Evolutionary conservation across 2,888 invertebrate genomes (phyloP), one percentile per base, ranked within the genome.

Genomic region (Mycogona germanica): DNA sequence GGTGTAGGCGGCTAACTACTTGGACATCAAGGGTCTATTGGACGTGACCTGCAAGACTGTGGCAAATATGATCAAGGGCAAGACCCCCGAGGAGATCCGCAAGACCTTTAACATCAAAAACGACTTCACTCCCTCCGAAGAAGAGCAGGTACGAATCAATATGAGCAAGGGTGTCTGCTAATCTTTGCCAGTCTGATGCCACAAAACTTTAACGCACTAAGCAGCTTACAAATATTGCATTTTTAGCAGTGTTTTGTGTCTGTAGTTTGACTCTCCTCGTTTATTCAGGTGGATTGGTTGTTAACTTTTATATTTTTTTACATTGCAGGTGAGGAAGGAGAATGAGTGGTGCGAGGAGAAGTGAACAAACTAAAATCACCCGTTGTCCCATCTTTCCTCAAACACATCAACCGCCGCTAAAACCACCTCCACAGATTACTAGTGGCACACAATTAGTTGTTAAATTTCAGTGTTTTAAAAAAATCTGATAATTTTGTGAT

Each of bases 31-130:
- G 68, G 91, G 95, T 1, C 75, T 98, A 55, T 72, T 97, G 64
- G 96, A 97, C 72, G 96, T 97, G 0, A 93, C 96, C 0, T 98
- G 97, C 73, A 98, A 98, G 73, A 92, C 93, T 0, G 93, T 95
- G 47, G 95, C 95, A 5, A 95, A 95, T 68, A 95, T 96, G 95
- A 95, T 96, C 64, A 95, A 95, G 70, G 93, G 93, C 14, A 96
- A 95, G 68, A 89, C 92, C n/a, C 92, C 93, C 0, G 93, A 95
- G 65, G 95, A 95, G 69, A 95, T 95, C 58, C 81, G 96, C 9
- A 93, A 92, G 69, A 93, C 92, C 0, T 96, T 96, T 69, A 93
- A 93, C 68, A 95, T 96, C 58, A 92, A 93, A 70, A 95, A 93
- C 71, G 95, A 95, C 69, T 95, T 95, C 63, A 86, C 87, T 6